Evolutionary conservation across 2,888 invertebrate species (phyloP).

Genomic region (Sesia apiformis): DNA sequence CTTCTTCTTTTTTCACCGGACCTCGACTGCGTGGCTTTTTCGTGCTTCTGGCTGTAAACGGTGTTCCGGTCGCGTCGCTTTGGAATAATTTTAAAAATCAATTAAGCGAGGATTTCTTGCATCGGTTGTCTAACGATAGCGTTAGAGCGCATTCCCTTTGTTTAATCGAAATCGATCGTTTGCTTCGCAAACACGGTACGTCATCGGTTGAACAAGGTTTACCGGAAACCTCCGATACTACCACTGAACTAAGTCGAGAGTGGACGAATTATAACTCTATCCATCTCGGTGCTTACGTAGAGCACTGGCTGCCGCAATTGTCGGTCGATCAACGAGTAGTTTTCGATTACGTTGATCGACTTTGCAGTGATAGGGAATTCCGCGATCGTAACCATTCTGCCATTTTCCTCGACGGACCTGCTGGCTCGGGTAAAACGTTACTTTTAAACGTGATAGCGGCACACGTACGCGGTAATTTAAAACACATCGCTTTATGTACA

Average conservation of each 20-base stretch:
- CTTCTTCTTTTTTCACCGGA: conserved; percentile 7
- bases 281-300: neutral
- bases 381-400: neutral
- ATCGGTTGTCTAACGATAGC: neutral
- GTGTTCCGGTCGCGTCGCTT: conserved; percentile 4
- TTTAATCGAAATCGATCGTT: neutral
- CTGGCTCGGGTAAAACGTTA: conserved; percentile 3
- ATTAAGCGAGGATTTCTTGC: conserved; percentile 1
- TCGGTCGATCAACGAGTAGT: neutral
- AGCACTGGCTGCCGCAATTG: neutral
- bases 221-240: neutral
- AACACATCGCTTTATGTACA: neutral
- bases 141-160: neutral
- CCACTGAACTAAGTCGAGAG: neutral
- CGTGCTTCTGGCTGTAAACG: conserved; percentile 5
- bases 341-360: neutral
- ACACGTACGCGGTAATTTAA: conserved; percentile 1
- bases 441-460: conserved; percentile 2
- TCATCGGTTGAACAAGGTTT: neutral
- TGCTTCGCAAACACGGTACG: neutral
- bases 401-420: conserved; percentile 3
- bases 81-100: conserved; percentile 1
- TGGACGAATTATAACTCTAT: neutral
- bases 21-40: conserved; percentile 6
- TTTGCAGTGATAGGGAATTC: neutral